Evolutionary conservation across 2,113 vertebrate species (phyloP).

Genomic region (Spizaetus ornatus): DNA sequence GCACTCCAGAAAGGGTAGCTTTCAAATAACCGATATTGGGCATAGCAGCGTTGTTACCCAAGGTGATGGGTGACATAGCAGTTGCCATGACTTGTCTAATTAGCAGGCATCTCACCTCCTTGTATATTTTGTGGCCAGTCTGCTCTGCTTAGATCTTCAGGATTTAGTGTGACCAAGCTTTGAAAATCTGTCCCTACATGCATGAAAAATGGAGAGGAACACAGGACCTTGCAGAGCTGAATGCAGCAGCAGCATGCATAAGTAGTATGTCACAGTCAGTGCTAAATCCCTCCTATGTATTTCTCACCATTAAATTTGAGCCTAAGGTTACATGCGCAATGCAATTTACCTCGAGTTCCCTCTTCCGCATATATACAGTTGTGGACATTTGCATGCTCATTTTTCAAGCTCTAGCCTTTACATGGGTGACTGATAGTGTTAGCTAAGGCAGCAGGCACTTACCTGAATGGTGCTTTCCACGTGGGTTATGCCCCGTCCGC

Average conservation of each 20-base stretch:
- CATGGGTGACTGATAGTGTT: background rate
- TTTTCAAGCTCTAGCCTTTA: background rate
- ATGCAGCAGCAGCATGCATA: background rate
- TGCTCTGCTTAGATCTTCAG: background rate
- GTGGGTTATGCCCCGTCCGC: background rate
- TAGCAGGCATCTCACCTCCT: background rate
- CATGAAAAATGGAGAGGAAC: background rate
- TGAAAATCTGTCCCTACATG: background rate
- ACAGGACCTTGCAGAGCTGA: background rate
- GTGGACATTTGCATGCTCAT: too few relatives aligned
- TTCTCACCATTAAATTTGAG: background rate
- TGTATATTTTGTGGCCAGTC: background rate
- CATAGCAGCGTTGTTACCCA: background rate
- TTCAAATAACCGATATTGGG: rapidly evolving
- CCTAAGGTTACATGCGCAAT: background rate
- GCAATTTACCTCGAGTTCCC: background rate
- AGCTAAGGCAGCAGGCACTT: background rate
- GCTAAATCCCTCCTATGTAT: background rate
- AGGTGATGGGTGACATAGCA: background rate
- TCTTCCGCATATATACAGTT: background rate
- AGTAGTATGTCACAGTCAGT: background rate
- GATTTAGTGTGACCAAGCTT: background rate
- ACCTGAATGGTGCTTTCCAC: rapidly evolving
- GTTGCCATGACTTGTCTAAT: background rate
- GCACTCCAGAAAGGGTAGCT: background rate